A percentile compares a stretch with the other conserved stretches of the same genome.
These are phyloP conservation scores for Tenrec ecaudatus DNA, from an alignment of 2,113 vertebrate species.

Conservation along the genomic window DNA sequence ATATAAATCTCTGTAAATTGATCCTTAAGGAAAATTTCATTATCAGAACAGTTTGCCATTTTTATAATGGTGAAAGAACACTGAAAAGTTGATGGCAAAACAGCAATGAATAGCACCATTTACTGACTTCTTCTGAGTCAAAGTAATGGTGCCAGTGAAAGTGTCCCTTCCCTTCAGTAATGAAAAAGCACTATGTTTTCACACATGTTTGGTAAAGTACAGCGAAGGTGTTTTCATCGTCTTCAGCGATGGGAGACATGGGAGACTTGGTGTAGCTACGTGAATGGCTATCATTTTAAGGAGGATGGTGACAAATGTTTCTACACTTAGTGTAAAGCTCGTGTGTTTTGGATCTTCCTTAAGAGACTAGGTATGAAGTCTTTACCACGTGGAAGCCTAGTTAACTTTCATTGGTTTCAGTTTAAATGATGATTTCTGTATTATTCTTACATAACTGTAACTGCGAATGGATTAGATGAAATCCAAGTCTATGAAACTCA, in stretches of 20 bases:
- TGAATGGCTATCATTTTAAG: constrained; percentile 30
- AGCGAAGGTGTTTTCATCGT: constrained; percentile 34
- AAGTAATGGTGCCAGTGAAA: constrained; percentile 54
- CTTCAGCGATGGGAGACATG: constrained; percentile 2
- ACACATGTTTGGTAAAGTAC: neutral
- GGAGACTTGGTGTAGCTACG: neutral
- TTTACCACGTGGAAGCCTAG: neutral
- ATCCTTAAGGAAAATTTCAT: constrained; percentile 76
- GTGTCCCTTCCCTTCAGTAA: constrained; percentile 2
- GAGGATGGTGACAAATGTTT: neutral
- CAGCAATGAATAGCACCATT: constrained; percentile 54
- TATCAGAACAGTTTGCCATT: constrained; percentile 76
- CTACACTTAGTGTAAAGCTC: constrained; percentile 21
- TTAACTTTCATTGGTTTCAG: neutral
- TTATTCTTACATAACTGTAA: neutral
- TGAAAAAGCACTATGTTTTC: constrained; percentile 24
- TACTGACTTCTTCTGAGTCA: constrained; percentile 62
- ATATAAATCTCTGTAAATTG: constrained; percentile 77
- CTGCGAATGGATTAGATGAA: neutral
- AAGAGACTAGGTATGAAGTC: neutral
- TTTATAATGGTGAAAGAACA: constrained; percentile 74
- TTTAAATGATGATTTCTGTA: neutral
- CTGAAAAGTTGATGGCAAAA: constrained; percentile 68
- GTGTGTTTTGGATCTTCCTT: neutral
- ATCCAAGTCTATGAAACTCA: neutral